Evolutionary conservation across 1,140 invertebrate genomes (phyloP), one percentile per base, ranked within the genome.

Genomic region (Rhyzopertha dominica): DNA sequence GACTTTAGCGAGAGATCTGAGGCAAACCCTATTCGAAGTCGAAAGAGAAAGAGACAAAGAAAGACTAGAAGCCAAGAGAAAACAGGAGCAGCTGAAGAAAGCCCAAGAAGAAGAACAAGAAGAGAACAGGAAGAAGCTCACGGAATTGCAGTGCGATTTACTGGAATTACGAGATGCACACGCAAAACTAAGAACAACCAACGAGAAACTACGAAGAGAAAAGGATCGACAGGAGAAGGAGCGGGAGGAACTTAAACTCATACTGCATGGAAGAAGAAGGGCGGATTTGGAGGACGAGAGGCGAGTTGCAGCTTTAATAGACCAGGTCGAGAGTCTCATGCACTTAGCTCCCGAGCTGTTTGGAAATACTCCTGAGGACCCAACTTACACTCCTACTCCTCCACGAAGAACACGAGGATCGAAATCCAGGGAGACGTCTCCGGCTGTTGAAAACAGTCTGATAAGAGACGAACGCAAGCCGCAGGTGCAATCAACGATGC

Each of bases 41-140:
- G 90, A 94, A 69, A 73, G 87, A 37, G 89, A 93, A 72, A 73
- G 88, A 44, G 90, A 93, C 59, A 87, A 91, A 60, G 90, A 95
- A 61, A 77, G 87, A 36, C 68, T 91, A 45, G 90, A 93, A 64
- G 81, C 82, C 52, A 90, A 90, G 67, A 77, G 89, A 49, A 83
- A 86, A 59, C 73, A 86, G 47, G 87, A 94, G 43, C 88, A 92
- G 58, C 68, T 89, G 36, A 90, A 91, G 66, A 82, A 82, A 59
- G 73, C 81, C 7, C 80, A 81, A 8, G 90, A 94, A 57, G 87
- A 92, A 69, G 90, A 95, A 60, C 87, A 90, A 56, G 84, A 89
- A 34, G 90, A 93, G 62, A 87, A 82, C 34, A 87, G 84, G 59
- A 84, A 84, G 58, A 93, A 94, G 74, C 76, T 90, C 49, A 72